A percentile compares a stretch with the other conserved stretches of the same genome.
phyloP scores from a whole-genome alignment of 2,797 vertebrate species.

The Taenioides sp. region DNA sequence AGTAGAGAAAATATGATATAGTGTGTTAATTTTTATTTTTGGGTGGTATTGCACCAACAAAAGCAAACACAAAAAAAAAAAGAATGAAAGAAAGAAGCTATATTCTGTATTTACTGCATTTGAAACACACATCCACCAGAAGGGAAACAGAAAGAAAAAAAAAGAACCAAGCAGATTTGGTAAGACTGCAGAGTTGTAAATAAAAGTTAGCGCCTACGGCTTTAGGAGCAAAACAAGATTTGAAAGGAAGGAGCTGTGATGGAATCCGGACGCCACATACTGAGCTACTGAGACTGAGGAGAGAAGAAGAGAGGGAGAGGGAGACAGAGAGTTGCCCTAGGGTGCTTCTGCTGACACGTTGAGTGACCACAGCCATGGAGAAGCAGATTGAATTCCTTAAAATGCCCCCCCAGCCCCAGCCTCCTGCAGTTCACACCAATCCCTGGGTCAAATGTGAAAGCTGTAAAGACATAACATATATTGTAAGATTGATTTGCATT shows the following conservation, averaged over 20 bases:
- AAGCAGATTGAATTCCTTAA: constrained; percentile 47
- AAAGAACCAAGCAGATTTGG: neutral
- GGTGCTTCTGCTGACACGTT: constrained; percentile 45
- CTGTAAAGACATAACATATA: constrained; percentile 43
- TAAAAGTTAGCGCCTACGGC: constrained; percentile 3
- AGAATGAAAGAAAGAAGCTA: neutral
- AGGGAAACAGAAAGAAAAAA: neutral
- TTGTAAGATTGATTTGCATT: constrained; percentile 56
- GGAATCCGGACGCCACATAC: neutral
- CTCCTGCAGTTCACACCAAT: constrained; percentile 28
- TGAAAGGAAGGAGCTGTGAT: neutral
- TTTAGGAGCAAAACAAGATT: neutral
- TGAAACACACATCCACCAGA: neutral
- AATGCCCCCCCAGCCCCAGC: constrained; percentile 19
- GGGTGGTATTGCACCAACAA: too few species aligned
- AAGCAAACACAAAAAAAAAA: neutral
- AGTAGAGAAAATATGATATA: too few species aligned
- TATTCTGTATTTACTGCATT: constrained; percentile 7
- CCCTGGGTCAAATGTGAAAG: constrained; percentile 33
- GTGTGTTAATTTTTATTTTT: too few species aligned
- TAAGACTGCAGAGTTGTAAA: constrained; percentile 7
- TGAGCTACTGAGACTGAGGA: neutral
- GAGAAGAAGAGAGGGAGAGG: neutral
- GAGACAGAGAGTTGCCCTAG: constrained; percentile 11
- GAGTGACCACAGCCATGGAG: constrained; percentile 42